Conservation (phyloP, 2,797 vertebrate genomes). For the Catamblyrhynchus diadema region DNA sequence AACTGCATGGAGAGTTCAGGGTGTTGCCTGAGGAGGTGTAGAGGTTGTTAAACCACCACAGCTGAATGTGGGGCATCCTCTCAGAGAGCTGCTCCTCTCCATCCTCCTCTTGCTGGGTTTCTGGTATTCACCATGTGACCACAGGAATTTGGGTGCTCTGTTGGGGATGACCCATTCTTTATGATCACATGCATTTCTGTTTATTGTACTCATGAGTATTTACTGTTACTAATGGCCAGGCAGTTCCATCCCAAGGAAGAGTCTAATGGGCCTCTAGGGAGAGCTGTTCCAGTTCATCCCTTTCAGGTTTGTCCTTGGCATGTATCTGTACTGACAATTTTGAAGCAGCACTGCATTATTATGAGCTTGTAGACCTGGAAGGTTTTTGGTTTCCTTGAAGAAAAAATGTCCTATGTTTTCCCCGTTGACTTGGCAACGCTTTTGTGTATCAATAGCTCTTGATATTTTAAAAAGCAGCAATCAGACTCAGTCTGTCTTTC, state of each 20-base stretch:
- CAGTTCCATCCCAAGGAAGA: neutral
- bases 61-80: neutral
- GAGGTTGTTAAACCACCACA: neutral
- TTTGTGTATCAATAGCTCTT: neutral
- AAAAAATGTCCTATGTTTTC: neutral
- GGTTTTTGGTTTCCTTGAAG: neutral
- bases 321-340: neutral
- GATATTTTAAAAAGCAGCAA: neutral
- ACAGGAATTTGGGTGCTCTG: neutral
- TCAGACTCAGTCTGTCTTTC: neutral
- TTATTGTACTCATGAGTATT: neutral
- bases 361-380: neutral
- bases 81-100: neutral
- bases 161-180: neutral
- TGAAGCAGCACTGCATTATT: neutral
- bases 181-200: neutral
- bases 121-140: neutral
- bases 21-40: fast-evolving
- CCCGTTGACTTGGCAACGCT: neutral
- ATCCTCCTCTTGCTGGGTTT: neutral
- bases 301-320: neutral
- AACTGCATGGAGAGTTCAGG: neutral
- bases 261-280: neutral
- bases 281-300: neutral
- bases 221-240: neutral